Conservation (phyloP, 2,797 vertebrate genomes). For the Gambelia wislizenii region DNA sequence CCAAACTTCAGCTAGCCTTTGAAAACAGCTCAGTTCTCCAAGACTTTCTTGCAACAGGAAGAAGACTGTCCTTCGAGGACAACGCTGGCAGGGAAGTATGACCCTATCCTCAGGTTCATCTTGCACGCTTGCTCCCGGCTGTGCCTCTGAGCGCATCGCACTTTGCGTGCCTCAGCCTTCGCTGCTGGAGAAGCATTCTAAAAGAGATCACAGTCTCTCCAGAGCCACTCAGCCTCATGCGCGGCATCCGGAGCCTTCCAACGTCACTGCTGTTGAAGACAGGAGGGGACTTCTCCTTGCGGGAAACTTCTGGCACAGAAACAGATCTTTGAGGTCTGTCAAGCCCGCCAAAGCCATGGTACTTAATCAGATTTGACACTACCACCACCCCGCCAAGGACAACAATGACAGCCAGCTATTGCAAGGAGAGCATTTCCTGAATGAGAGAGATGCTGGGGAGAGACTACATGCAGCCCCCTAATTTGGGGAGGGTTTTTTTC, state of each 20-base stretch:
- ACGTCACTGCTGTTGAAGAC: background rate
- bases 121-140: background rate
- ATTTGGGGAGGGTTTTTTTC: too few species aligned
- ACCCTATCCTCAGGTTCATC: background rate
- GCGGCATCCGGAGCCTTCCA: background rate
- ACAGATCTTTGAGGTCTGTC: too few species aligned
- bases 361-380: background rate
- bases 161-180: background rate
- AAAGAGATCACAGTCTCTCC: background rate
- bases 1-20: too few species aligned
- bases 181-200: background rate
- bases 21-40: too few species aligned
- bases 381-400: background rate
- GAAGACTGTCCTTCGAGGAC: too few species aligned
- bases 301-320: background rate
- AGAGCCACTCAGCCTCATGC: too few species aligned
- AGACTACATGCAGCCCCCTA: too few species aligned
- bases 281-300: background rate
- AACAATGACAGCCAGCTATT: background rate
- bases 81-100: too few species aligned
- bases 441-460: fast-evolving
- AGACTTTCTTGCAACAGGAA: too few species aligned
- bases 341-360: background rate
- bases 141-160: background rate
- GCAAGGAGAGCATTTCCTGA: background rate